Evolutionary conservation across 2,113 vertebrate genomes (phyloP).

Genomic region (Melanostigma gelatinosum): DNA sequence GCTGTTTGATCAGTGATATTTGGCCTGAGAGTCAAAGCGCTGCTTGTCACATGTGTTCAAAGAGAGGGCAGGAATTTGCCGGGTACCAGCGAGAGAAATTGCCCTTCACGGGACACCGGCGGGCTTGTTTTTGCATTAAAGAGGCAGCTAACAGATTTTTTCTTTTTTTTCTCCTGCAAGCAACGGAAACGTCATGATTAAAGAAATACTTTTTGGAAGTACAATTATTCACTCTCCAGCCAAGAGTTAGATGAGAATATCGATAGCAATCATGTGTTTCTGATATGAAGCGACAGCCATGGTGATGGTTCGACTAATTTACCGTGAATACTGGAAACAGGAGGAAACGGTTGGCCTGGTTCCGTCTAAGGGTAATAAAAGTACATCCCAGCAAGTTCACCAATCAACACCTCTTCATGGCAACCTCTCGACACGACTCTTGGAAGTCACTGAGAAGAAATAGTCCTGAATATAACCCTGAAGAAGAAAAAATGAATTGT

Average conservation of each 20-base stretch:
- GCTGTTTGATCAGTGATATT: conserved; percentile 73
- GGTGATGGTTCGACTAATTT: not conserved
- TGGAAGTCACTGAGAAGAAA: not conserved
- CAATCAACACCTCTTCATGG: not conserved
- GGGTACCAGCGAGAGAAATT: conserved; percentile 57
- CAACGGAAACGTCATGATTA: not conserved
- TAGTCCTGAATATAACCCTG: not conserved
- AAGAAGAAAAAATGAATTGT: not conserved
- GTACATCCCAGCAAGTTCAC: not conserved
- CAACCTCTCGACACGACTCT: not conserved
- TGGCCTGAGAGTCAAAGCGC: conserved; percentile 63
- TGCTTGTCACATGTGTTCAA: conserved; percentile 70
- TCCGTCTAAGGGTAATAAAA: not conserved
- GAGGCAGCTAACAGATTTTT: conserved; percentile 9
- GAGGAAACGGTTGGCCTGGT: not conserved
- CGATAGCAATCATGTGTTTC: not conserved
- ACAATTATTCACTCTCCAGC: not conserved
- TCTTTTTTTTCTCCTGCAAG: not conserved
- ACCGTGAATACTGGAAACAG: not conserved
- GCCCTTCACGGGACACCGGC: conserved; percentile 49
- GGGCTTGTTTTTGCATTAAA: conserved; percentile 51
- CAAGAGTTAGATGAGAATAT: conserved; percentile 6
- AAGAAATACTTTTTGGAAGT: not conserved
- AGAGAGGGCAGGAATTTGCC: conserved; percentile 68
- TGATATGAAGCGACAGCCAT: not conserved